Percentiles rank a stretch among this genome's conserved stretches.
Evolutionary conservation across 2,797 vertebrate species (phyloP).

Genomic region (Dendrocincla fuliginosa): DNA sequence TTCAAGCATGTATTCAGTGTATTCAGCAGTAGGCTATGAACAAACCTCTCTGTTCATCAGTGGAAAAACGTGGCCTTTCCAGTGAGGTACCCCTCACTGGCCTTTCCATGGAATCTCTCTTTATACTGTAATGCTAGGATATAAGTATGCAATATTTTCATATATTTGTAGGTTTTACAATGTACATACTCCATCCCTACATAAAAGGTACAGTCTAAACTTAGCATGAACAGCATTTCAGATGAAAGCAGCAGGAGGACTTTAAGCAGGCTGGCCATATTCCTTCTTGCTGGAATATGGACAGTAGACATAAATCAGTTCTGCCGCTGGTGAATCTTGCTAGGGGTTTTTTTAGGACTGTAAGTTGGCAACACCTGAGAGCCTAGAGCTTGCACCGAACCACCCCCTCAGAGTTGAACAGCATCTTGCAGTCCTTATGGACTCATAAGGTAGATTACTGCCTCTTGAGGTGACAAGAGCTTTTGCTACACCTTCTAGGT

Average conservation of each 20-base stretch:
- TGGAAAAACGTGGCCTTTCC: neutral
- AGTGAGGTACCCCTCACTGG: neutral
- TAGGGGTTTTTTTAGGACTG: neutral
- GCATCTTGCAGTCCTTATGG: neutral
- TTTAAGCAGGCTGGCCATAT: neutral
- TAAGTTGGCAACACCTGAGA: neutral
- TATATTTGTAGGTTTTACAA: neutral
- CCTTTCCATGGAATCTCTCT: neutral
- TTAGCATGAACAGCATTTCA: neutral
- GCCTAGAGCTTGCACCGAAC: neutral
- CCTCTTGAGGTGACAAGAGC: neutral
- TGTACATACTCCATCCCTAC: neutral
- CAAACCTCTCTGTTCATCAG: neutral
- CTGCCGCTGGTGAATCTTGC: neutral
- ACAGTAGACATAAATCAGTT: neutral
- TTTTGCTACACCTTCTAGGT: conserved; percentile 5
- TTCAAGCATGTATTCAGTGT: neutral
- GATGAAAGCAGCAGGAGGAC: neutral
- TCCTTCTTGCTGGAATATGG: neutral
- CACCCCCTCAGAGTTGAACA: neutral
- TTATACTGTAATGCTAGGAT: neutral
- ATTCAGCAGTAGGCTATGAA: neutral
- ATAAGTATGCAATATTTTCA: neutral
- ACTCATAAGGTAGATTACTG: neutral
- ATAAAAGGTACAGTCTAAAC: neutral